Percentiles rank a stretch among this genome's conserved stretches.
These are phyloP conservation scores for Rhineura floridana DNA, from an alignment of 2,113 vertebrate species.

Conservation along the genomic window DNA sequence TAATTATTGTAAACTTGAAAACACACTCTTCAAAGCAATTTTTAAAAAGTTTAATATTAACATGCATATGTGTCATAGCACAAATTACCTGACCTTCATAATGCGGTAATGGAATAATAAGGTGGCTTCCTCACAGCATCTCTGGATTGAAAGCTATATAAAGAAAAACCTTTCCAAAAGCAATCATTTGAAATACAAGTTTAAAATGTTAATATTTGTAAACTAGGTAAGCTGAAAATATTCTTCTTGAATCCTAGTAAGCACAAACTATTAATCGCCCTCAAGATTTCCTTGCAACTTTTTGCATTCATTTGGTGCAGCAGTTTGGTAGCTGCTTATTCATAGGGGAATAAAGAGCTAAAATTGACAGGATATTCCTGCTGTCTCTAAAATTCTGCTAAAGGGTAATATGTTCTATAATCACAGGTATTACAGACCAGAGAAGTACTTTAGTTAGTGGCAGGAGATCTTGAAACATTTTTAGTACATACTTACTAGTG, in stretches of 20 bases:
- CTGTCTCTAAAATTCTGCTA: not conserved
- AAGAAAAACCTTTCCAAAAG: slow-evolving; percentile 37
- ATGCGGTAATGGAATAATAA: not conserved
- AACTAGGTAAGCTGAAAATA: not conserved
- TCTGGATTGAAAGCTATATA: slow-evolving; percentile 63
- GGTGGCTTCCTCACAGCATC: slow-evolving; percentile 23
- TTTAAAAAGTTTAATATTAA: slow-evolving; percentile 22
- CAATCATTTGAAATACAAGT: slow-evolving; percentile 43
- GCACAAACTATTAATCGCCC: slow-evolving; percentile 24
- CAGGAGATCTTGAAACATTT: slow-evolving; percentile 37
- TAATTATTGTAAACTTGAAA: slow-evolving; percentile 53
- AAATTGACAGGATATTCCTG: slow-evolving; percentile 13
- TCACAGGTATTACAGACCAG: not conserved
- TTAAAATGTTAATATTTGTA: slow-evolving; percentile 12
- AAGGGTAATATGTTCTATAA: slow-evolving; percentile 5
- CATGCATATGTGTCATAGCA: slow-evolving; percentile 34
- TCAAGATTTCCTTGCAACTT: slow-evolving; percentile 21
- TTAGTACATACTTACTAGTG: slow-evolving; percentile 13
- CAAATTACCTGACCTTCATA: slow-evolving; percentile 32
- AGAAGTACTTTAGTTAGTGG: slow-evolving; percentile 13
- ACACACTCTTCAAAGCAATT: slow-evolving; percentile 22
- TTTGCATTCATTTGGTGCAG: slow-evolving; percentile 28
- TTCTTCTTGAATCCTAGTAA: slow-evolving; percentile 34
- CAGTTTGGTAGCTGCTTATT: slow-evolving; percentile 34
- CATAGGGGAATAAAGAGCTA: slow-evolving; percentile 35